Base-by-base conservation (phyloP, 2,113 vertebrate genomes). In the Neofelis nebulosa region DNA sequence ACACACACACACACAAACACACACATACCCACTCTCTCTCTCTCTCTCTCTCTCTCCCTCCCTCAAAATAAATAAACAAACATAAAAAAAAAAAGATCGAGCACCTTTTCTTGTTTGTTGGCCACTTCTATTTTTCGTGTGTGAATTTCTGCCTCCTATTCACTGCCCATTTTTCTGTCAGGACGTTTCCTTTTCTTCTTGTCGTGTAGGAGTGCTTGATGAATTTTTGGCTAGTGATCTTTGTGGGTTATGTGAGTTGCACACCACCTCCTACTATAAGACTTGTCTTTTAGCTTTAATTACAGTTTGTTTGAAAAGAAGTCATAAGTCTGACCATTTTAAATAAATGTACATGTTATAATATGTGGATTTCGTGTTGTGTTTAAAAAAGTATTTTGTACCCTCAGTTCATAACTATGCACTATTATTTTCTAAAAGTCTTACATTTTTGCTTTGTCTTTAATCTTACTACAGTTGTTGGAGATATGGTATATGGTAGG, bases 261-360 rank as follows among this genome's bases (percentile, higher is more conserved):
- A 86, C 18, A 45, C 50, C 71, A 25, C 82, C 63, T n/a, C 5
- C 91, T 87, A 57, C 12, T 18, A 13, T 18, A 31, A 87, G 63
- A 69, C n/a, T 84, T 84, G 36, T 19, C 38, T 92, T 94, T 86
- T 80, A 55, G 76, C 23, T 93, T 91, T 45, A 88, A 69, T 78
- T 48, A 33, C 45, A 9, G 5, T 50, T 85, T 95, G 36, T 95
- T 93, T 71, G 36, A 91, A 93, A 89, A 90, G 8, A 38, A 95
- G 13, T 69, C 65, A 4, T 45, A 36, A 78, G 55, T 76, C 81
- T 80, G 21, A 41, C 38, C 82, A 68, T 9, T 78, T 33, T 78
- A 63, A 85, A 48, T 78, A 82, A 91, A 55, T 88, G 1, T 23
- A 52, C 86, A 85, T 94, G 85, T 80, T 68, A 84, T 87, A 69